Evolutionary conservation across 2,113 vertebrate species (phyloP).

Genomic region (Sylvia atricapilla): DNA sequence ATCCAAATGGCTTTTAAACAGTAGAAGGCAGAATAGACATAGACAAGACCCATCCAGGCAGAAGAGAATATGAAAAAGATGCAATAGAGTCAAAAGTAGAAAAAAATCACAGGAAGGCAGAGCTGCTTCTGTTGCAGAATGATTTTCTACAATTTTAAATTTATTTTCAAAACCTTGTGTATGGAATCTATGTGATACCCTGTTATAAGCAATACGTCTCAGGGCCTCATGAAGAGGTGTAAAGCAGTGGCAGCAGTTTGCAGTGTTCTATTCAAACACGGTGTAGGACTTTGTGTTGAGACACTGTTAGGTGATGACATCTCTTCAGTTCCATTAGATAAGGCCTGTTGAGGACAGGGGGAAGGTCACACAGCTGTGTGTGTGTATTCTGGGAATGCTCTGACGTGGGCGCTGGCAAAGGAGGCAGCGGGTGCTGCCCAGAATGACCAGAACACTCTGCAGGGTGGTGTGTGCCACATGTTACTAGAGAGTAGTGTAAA

Average conservation of each 20-base stretch:
- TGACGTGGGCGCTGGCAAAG: not conserved
- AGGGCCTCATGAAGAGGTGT: not conserved
- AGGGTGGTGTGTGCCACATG: not conserved
- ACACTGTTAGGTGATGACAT: conserved; percentile 5
- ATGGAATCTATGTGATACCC: not conserved
- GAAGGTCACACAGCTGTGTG: conserved; percentile 7
- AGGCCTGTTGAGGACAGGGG: not conserved
- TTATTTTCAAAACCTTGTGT: not conserved
- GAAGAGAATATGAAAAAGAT: not conserved
- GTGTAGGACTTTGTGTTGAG: not conserved
- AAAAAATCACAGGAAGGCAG: not conserved
- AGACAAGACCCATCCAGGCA: not conserved
- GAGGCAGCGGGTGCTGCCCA: not conserved
- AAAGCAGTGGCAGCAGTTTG: not conserved
- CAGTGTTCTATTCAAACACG: not conserved
- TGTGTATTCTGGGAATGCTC: conserved; percentile 26
- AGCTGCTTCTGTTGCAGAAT: not conserved
- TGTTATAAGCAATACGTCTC: not conserved
- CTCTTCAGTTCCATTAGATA: conserved; percentile 11
- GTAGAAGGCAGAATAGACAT: not conserved
- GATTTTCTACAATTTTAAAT: not conserved
- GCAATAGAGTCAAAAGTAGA: not conserved
- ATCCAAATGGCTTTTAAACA: not conserved
- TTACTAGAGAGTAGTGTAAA: not conserved
- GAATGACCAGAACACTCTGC: not conserved